Conservation (phyloP, 2,888 invertebrate genomes). For the Apamea monoglypha region DNA sequence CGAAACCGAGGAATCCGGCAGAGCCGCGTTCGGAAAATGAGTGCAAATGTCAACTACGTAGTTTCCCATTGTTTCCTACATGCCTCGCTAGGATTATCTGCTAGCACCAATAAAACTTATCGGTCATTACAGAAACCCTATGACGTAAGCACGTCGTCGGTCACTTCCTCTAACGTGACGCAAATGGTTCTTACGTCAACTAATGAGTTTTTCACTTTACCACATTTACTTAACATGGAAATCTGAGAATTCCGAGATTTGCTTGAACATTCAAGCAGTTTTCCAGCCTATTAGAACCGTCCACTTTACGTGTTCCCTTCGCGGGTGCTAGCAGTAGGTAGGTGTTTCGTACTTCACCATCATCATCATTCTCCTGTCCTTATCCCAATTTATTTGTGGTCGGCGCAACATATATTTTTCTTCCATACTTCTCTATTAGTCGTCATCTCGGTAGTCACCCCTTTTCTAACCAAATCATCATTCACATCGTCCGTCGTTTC, state of each 20-base stretch:
- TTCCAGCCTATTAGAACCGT: background rate
- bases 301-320: background rate
- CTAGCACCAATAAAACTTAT: slow-evolving; percentile 33
- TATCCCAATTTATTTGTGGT: background rate
- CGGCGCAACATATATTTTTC: background rate
- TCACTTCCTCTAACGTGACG: slow-evolving; percentile 46
- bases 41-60: background rate
- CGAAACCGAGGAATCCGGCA: background rate
- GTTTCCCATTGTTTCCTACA: background rate
- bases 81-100: slow-evolving; percentile 11
- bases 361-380: background rate
- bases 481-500: background rate
- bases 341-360: background rate
- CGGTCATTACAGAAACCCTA: slow-evolving; percentile 22
- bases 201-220: slow-evolving; percentile 41
- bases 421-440: background rate
- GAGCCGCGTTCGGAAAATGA: background rate
- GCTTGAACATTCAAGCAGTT: background rate
- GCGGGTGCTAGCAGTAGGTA: background rate
- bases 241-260: slow-evolving; percentile 9
- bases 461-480: background rate
- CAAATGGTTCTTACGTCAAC: slow-evolving; percentile 31
- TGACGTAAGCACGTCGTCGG: slow-evolving; percentile 26
- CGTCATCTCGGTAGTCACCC: background rate
- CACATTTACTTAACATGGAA: slow-evolving; percentile 27